phyloP scores from a whole-genome alignment of 2,113 vertebrate genomes.

The Sturnus vulgaris region DNA sequence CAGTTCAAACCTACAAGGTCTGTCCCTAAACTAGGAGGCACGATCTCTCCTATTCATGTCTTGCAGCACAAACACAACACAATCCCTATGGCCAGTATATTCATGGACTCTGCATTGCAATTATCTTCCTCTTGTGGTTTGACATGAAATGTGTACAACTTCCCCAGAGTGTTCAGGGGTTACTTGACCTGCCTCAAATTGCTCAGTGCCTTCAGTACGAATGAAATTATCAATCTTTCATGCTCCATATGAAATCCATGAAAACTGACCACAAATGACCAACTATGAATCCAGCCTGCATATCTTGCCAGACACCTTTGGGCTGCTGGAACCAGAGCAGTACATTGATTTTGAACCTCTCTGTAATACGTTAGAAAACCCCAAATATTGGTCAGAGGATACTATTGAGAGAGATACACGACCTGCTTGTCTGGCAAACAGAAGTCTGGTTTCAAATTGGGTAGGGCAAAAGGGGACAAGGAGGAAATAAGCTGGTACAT shows the following conservation, averaged over 20 bases:
- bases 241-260: not conserved
- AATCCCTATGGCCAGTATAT: not conserved
- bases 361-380: not conserved
- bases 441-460: not conserved
- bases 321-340: not conserved
- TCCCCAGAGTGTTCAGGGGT: not conserved
- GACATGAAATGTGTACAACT: not conserved
- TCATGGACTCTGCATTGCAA: not conserved
- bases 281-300: not conserved
- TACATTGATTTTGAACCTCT: not conserved
- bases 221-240: not conserved
- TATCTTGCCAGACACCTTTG: not conserved
- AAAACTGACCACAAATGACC: not conserved
- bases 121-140: not conserved
- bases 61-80: not conserved
- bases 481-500: not conserved
- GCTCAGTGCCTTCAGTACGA: not conserved
- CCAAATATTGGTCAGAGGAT: not conserved
- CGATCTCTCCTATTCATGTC: rapidly evolving
- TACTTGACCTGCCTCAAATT: not conserved
- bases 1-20: not conserved
- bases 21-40: not conserved
- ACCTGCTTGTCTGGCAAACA: not conserved
- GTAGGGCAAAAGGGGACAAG: not conserved
- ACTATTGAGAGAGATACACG: not conserved